These are phyloP conservation scores for Myrmecobius fasciatus DNA, from an alignment of 2,113 vertebrate genomes.

Conservation along the genomic window DNA sequence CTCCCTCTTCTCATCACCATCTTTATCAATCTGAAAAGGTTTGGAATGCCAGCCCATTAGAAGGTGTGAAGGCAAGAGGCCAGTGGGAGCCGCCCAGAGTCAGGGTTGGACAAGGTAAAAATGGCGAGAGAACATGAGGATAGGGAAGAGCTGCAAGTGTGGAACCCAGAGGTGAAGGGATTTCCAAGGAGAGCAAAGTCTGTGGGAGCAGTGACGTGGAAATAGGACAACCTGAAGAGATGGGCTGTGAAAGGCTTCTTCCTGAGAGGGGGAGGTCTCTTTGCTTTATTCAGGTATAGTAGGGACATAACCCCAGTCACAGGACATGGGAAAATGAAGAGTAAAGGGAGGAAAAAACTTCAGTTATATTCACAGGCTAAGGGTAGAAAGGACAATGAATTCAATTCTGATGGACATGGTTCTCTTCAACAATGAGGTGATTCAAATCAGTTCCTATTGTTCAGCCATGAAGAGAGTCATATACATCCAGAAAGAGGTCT, in stretches of 20 bases:
- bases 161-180: neutral
- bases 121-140: neutral
- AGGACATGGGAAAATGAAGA: neutral
- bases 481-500: too few species aligned
- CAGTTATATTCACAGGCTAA: neutral
- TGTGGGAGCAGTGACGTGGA: neutral
- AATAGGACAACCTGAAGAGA: neutral
- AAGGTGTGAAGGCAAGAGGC: neutral
- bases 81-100: neutral
- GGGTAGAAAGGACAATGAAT: neutral
- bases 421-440: too few species aligned
- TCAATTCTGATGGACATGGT: too few species aligned
- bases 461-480: too few species aligned
- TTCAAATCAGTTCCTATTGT: too few species aligned
- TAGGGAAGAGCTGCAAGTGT: neutral
- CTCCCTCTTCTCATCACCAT: neutral
- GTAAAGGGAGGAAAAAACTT: neutral
- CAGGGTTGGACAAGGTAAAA: neutral
- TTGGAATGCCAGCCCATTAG: neutral
- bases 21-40: neutral
- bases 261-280: neutral
- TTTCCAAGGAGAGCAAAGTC: neutral
- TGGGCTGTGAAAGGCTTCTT: neutral
- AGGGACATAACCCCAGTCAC: neutral
- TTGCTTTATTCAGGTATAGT: neutral